Percentiles rank a stretch among this genome's conserved stretches.
Evolutionary conservation across 2,888 invertebrate genomes (phyloP).

Genomic region (Parascotia fuliginaria): DNA sequence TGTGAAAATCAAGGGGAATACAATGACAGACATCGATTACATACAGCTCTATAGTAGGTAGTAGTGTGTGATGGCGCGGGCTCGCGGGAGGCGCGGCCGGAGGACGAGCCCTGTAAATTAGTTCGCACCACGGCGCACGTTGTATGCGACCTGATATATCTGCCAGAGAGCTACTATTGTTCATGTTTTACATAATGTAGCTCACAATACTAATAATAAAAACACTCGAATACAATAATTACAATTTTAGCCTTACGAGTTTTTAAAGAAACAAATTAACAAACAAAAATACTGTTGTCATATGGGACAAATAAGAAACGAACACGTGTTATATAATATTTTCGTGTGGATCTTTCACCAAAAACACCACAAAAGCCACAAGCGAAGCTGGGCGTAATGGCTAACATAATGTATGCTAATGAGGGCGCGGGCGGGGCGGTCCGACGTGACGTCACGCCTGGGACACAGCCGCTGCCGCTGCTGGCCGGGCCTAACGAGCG

Average conservation of each 20-base stretch:
- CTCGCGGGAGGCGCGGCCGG: constrained; percentile 3
- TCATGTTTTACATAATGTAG: constrained; percentile 2
- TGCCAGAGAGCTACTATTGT: constrained; percentile 10
- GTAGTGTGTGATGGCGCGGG: constrained; percentile 8
- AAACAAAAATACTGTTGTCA: constrained; percentile 34
- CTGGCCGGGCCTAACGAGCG: constrained; percentile 75
- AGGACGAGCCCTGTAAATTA: constrained; percentile 51
- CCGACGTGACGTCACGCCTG: constrained; percentile 81
- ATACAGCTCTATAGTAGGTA: constrained; percentile 1
- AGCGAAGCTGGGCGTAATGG: constrained; percentile 75
- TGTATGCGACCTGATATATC: constrained; percentile 37
- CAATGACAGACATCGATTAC: constrained; percentile 9
- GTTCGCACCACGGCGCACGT: constrained; percentile 46
- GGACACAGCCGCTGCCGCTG: constrained; percentile 70
- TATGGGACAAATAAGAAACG: constrained; percentile 49
- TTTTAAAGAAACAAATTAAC: constrained; percentile 28
- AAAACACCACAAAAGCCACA: constrained; percentile 74
- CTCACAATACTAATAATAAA: neutral
- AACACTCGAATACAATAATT: neutral
- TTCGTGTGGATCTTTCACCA: constrained; percentile 63
- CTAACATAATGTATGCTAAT: constrained; percentile 85
- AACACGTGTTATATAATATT: constrained; percentile 44
- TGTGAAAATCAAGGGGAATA: constrained; percentile 17
- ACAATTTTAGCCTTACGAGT: neutral
- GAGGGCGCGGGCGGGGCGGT: constrained; percentile 71